Evolutionary conservation across 37 sponge, comb jelly and placozoan genomes (phyloP).

Genomic region (Cladorhizidae sp.): DNA sequence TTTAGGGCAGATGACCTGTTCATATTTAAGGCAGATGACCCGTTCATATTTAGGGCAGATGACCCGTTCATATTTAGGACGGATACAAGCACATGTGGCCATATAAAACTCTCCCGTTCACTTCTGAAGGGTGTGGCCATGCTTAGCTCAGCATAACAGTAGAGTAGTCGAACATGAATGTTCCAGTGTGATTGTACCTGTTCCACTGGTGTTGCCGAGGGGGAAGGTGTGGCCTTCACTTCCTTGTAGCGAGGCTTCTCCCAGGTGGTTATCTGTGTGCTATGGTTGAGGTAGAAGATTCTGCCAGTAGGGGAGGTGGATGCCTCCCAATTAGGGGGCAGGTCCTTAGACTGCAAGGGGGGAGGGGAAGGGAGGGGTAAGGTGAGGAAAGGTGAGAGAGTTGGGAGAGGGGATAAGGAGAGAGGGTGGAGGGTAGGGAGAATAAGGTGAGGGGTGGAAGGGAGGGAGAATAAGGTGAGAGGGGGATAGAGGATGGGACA

Average conservation of each 20-base stretch:
- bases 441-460: neutral
- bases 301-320: slow-evolving; percentile 47
- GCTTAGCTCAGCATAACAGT: no score
- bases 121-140: no score
- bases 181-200: slow-evolving; percentile 34
- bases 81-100: no score
- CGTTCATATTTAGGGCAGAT: no score
- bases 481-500: no score
- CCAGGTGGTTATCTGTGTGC: slow-evolving; percentile 77
- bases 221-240: neutral
- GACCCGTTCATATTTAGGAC: no score
- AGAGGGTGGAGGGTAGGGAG: neutral
- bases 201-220: slow-evolving; percentile 16
- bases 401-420: neutral
- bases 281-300: slow-evolving; percentile 77
- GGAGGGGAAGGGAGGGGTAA: neutral
- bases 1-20: no score
- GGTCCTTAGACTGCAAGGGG: slow-evolving; percentile 15
- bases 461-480: no score
- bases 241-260: slow-evolving; percentile 42
- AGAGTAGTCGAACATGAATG: neutral
- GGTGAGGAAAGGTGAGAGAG: neutral
- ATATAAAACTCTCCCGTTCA: no score
- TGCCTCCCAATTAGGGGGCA: slow-evolving; percentile 69
- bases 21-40: no score